These are phyloP conservation scores for Phodopus roborovskii DNA, from an alignment of 2,113 vertebrate species.

Conservation along the genomic window DNA sequence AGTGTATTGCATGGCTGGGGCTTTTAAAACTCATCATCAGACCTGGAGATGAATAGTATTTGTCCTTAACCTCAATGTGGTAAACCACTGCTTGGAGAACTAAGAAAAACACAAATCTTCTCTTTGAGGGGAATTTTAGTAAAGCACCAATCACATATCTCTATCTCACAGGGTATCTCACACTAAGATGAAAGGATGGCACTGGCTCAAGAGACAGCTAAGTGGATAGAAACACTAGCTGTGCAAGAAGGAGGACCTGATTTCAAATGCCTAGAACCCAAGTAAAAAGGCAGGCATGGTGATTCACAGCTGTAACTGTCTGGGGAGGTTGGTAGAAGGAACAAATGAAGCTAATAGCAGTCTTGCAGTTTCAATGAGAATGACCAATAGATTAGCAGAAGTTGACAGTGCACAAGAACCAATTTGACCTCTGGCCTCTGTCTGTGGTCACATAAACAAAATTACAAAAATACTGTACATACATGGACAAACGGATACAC, in stretches of 20 bases:
- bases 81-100: neutral
- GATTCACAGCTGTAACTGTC: neutral
- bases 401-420: neutral
- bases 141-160: neutral
- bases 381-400: neutral
- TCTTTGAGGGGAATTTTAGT: neutral
- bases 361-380: neutral
- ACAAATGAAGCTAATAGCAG: neutral
- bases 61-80: neutral
- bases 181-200: constrained; percentile 16
- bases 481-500: too few relatives aligned
- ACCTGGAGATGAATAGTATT: neutral
- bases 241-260: neutral
- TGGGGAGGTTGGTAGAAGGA: neutral
- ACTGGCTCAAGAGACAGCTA: neutral
- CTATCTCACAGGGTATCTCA: neutral
- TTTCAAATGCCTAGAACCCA: neutral
- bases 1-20: neutral
- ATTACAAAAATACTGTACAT: neutral
- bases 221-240: neutral
- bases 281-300: neutral
- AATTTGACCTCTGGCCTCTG: neutral
- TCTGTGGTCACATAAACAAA: neutral
- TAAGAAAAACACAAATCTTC: neutral
- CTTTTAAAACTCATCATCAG: neutral